Base-by-base conservation (phyloP, 1,140 invertebrate species). In the Laodelphax striatellus region DNA sequence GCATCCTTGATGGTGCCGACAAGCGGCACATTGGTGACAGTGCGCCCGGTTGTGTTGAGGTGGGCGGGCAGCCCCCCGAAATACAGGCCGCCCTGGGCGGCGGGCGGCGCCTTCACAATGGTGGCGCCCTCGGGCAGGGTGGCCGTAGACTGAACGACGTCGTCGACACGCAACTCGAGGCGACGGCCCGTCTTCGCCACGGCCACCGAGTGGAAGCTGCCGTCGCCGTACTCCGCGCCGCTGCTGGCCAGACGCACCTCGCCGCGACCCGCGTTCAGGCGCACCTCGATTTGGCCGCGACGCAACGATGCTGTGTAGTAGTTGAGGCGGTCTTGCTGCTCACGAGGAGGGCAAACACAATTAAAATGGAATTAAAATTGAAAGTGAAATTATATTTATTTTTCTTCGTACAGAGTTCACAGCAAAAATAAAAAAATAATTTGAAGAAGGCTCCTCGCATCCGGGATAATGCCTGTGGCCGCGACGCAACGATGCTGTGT, bases 1-100 rank as follows among this genome's bases (percentile, higher is more conserved):
- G 87, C 80, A 74, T 94, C 87, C 65, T 83, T 84, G 19, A 94
- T 85, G 6, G 87, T 84, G 28, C 91, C 91, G 58, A 79, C 76
- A 8, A 87, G 72, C 52, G 77, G 76, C 46, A 73, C 66, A 19
- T 68, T 75, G 0, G 79, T 80, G 0, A 77, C 74, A 5, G 79
- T 76, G 70, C 81, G 76, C 34, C 76, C 76, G 9, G 75, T 75
- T 43, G 76, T 75, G 56, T 77, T 76, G 13, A 80, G 76, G 50
- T 75, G 71, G 16, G 70, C 62, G 1, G 81, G 82, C 13, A 84
- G 69, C 9, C 76, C 76, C 4, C 75, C 76, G 11, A 77, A 71
- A 56, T 73, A 77, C 0, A 77, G 63, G 0, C 75, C 76, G 21
- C 75, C 76, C 8, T 67, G 61, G 5, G 63, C 67, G 58, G 74